A percentile compares a stretch with the other conserved stretches of the same genome.
Conservation (phyloP, 2,888 invertebrate species). For the Diaprepes abbreviatus region DNA sequence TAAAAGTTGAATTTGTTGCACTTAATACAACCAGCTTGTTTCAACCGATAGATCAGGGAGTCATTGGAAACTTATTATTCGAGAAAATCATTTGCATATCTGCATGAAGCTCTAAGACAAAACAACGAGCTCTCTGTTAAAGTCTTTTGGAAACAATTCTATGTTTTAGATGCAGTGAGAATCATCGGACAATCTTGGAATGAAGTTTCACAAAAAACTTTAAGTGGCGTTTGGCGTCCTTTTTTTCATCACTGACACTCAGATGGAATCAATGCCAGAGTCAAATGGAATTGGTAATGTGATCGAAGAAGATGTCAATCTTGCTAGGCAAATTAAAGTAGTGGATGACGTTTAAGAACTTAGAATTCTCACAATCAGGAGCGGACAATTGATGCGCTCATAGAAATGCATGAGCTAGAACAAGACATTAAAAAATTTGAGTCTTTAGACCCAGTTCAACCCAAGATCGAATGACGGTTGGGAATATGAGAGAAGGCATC, state of each 20-base stretch:
- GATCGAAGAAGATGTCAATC: background rate
- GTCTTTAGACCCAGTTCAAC: background rate
- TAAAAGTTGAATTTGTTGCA: constrained; percentile 35
- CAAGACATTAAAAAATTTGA: background rate
- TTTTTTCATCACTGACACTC: too few species aligned
- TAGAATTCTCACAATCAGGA: background rate
- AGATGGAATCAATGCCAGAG: background rate
- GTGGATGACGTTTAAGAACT: background rate
- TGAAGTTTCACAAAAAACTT: background rate
- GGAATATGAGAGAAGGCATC: background rate
- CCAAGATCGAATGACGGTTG: background rate
- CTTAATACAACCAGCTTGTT: constrained; percentile 42
- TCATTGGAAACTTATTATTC: constrained; percentile 23
- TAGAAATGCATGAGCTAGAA: background rate
- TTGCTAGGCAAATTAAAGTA: background rate
- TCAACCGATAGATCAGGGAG: constrained; percentile 30
- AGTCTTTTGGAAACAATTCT: constrained; percentile 31
- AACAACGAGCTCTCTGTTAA: constrained; percentile 29
- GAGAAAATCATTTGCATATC: constrained; percentile 30
- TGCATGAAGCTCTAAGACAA: constrained; percentile 32
- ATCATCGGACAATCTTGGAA: background rate
- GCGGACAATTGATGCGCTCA: background rate
- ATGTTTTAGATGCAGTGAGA: constrained; percentile 26
- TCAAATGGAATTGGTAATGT: background rate
- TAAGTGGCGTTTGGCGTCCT: background rate